Evolutionary conservation across 2,113 vertebrate genomes (phyloP).

Genomic region (Pseudopodoces humilis): DNA sequence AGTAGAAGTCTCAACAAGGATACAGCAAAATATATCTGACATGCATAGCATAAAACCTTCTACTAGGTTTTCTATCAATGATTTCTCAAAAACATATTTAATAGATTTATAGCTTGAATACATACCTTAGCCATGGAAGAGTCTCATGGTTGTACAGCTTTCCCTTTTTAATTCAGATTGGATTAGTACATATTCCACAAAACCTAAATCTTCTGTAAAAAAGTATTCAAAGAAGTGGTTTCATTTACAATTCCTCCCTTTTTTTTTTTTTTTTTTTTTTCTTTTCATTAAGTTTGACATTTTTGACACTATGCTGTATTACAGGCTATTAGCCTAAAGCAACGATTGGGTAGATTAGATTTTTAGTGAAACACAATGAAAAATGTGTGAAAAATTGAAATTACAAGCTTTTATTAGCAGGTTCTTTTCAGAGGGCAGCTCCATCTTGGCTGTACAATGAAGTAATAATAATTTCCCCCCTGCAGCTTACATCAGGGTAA

Average conservation of each 20-base stretch:
- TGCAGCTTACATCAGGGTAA: background rate
- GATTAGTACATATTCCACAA: background rate
- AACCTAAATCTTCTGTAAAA: background rate
- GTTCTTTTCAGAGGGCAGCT: background rate
- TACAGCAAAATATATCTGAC: background rate
- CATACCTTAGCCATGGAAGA: background rate
- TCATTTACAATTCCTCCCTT: background rate
- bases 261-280: background rate
- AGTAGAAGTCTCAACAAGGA: background rate
- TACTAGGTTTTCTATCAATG: background rate
- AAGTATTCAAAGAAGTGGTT: background rate
- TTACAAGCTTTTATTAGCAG: background rate
- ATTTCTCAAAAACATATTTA: background rate
- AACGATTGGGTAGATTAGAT: background rate
- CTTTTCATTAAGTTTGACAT: background rate
- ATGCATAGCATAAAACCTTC: background rate
- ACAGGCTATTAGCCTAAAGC: slow-evolving; percentile 26
- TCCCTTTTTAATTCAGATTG: background rate
- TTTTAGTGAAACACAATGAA: slow-evolving; percentile 19
- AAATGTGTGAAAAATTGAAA: slow-evolving; percentile 7
- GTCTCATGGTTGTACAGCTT: background rate
- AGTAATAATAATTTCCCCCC: background rate
- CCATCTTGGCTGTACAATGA: background rate
- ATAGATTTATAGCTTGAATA: background rate
- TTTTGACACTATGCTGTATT: slow-evolving; percentile 13